Conservation (phyloP, 2,888 invertebrate species). For the Drosophila atroscutellata region DNA sequence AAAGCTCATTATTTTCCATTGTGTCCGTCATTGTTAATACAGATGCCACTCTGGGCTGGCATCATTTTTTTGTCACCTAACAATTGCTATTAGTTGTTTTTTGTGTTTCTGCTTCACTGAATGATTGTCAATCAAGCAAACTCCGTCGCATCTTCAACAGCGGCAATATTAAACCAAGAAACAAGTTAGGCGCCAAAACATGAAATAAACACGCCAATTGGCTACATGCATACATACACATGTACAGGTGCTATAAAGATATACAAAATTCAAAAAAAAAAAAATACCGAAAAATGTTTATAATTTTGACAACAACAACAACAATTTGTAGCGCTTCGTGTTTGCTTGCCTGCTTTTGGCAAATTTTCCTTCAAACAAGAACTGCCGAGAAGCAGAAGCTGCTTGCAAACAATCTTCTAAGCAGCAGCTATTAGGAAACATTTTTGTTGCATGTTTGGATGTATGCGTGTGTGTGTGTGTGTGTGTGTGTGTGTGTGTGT, state of each 20-base stretch:
- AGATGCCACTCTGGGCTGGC: conserved; percentile 8
- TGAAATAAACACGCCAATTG: conserved; percentile 77
- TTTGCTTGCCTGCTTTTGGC: conserved; percentile 26
- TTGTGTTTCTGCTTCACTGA: conserved; percentile 15
- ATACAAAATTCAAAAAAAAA: background rate
- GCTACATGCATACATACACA: conserved; percentile 26
- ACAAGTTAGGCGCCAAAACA: conserved; percentile 78
- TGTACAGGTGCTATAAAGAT: conserved; percentile 35
- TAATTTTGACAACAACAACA: conserved; percentile 42
- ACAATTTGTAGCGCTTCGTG: conserved; percentile 56
- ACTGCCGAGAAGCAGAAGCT: conserved; percentile 36
- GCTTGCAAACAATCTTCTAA: conserved; percentile 56
- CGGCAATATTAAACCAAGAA: conserved; percentile 41
- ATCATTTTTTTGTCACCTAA: background rate
- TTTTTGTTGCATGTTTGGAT: background rate
- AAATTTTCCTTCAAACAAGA: conserved; percentile 63
- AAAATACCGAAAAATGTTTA: conserved; percentile 32
- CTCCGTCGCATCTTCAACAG: conserved; percentile 53
- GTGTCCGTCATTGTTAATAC: background rate
- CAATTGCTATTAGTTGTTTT: background rate
- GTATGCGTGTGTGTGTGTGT: background rate
- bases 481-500: background rate
- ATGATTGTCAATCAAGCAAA: conserved; percentile 63
- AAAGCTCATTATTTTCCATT: conserved; percentile 27
- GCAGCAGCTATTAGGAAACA: conserved; percentile 17